These are phyloP conservation scores for Conus canariensis DNA, from an alignment of 2,888 invertebrate species.

Conservation along the genomic window DNA sequence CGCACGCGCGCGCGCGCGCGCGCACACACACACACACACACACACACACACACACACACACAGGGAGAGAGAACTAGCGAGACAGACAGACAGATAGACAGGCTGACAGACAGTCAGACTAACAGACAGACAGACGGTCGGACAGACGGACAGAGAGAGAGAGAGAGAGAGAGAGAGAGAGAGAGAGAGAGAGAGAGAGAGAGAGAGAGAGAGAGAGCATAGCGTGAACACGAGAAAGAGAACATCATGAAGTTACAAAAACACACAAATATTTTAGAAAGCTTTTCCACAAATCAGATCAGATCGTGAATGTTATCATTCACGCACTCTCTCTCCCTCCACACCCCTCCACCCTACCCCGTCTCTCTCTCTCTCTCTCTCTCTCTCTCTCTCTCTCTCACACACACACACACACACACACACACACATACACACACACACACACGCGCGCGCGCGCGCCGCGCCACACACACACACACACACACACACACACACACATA, in stretches of 20 bases:
- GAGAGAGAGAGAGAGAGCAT: background rate
- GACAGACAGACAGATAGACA: background rate
- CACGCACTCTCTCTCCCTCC: too few species aligned
- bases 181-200: too few species aligned
- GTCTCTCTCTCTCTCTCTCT: background rate
- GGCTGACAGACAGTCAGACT: background rate
- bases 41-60: background rate
- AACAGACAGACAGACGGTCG: background rate
- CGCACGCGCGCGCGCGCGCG: background rate
- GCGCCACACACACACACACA: too few species aligned
- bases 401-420: background rate
- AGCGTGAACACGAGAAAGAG: background rate
- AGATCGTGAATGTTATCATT: too few species aligned
- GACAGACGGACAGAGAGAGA: background rate
- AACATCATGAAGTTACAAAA: too few species aligned
- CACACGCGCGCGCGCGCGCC: too few species aligned
- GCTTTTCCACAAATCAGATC: too few species aligned
- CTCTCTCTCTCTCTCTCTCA: too few species aligned
- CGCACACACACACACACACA: constrained; percentile 4
- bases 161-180: background rate
- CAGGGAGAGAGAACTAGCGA: background rate
- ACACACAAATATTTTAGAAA: too few species aligned
- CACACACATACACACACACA: background rate
- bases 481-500: too few species aligned
- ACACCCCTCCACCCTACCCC: background rate